Percentiles rank a stretch among this genome's conserved stretches.
These are phyloP conservation scores for Bombus sibiricus DNA, from an alignment of 1,140 invertebrate species.

Conservation along the genomic window DNA sequence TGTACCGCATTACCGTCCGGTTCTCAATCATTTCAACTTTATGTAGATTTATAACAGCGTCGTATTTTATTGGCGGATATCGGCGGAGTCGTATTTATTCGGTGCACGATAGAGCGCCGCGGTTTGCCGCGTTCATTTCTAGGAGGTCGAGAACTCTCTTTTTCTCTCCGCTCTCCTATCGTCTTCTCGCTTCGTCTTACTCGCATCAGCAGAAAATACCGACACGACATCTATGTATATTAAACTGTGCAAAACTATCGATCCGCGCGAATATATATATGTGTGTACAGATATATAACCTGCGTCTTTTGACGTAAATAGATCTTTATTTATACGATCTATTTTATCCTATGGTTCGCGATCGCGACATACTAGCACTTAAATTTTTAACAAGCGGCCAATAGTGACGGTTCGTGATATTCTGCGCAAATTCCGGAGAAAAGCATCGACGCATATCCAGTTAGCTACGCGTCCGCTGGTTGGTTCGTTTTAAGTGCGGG, in stretches of 20 bases:
- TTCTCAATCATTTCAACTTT: conserved; percentile 35
- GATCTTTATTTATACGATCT: conserved; percentile 24
- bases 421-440: neutral
- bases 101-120: conserved; percentile 22
- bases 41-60: conserved; percentile 37
- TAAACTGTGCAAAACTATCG: conserved; percentile 54
- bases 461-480: conserved; percentile 7
- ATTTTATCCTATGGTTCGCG: neutral
- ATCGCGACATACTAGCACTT: neutral
- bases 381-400: neutral
- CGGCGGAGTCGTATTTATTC: conserved; percentile 32
- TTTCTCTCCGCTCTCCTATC: neutral
- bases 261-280: neutral
- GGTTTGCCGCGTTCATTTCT: conserved; percentile 26
- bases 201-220: conserved; percentile 46
- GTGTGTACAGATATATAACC: neutral
- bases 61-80: conserved; percentile 41
- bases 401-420: neutral
- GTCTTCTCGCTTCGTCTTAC: neutral
- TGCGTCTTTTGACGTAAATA: conserved; percentile 17
- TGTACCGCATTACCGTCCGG: conserved; percentile 37
- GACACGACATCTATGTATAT: conserved; percentile 59
- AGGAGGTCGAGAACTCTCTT: conserved; percentile 33
- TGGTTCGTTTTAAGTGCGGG: conserved; percentile 53
- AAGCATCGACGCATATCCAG: neutral